Evolutionary conservation across 2,888 invertebrate species (phyloP).

Genomic region (Diarsia dahlii): DNA sequence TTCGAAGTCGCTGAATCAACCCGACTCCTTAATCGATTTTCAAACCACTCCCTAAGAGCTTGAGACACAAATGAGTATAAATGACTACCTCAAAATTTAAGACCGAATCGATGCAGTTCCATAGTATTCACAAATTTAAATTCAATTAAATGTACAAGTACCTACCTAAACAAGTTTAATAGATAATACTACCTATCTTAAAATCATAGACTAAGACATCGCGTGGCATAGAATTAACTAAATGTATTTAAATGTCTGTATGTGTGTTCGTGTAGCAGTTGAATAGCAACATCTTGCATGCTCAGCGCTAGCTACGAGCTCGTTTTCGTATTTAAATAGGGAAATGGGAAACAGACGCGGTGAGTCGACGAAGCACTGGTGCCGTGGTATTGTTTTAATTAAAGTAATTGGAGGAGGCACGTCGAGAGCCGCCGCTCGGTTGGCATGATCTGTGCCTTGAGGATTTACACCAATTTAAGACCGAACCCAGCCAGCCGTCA

Average conservation of each 20-base stretch:
- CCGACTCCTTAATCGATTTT: constrained; percentile 88
- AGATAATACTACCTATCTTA: neutral
- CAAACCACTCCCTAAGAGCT: constrained; percentile 81
- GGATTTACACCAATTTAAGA: constrained; percentile 90
- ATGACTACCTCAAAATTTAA: constrained; percentile 70
- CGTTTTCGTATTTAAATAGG: constrained; percentile 91
- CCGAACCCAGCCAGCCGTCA: constrained; percentile 85
- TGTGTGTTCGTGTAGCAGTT: constrained; percentile 76
- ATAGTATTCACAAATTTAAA: constrained; percentile 54
- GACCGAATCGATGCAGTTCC: constrained; percentile 61
- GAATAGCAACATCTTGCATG: constrained; percentile 88
- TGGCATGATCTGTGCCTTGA: constrained; percentile 90
- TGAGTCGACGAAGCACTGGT: constrained; percentile 89
- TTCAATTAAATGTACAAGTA: constrained; percentile 16
- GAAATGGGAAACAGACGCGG: constrained; percentile 90
- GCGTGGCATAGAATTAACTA: constrained; percentile 67
- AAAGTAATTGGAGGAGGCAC: constrained; percentile 91
- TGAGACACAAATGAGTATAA: constrained; percentile 77
- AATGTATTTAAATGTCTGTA: constrained; percentile 63
- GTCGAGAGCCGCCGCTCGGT: constrained; percentile 86
- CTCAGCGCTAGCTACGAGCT: constrained; percentile 86
- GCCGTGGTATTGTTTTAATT: constrained; percentile 90
- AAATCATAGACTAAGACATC: constrained; percentile 48
- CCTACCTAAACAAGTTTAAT: constrained; percentile 25
- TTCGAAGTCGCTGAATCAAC: constrained; percentile 89